These are phyloP conservation scores for Lasiommata megera DNA, from an alignment of 2,888 invertebrate genomes.

Conservation along the genomic window DNA sequence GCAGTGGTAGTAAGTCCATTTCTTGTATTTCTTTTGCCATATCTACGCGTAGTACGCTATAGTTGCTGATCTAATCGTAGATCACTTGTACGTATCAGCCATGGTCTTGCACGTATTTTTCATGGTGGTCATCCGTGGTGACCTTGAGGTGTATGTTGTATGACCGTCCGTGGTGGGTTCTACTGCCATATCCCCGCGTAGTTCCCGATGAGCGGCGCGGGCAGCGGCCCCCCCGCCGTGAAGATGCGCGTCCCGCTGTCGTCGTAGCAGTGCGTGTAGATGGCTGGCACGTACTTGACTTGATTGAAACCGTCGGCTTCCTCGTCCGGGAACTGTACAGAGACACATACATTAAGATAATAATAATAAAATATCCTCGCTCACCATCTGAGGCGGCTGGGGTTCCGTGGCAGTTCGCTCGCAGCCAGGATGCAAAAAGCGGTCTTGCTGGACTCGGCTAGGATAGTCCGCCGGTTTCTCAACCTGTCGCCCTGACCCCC, in stretches of 20 bases:
- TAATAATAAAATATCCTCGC: too few relatives aligned
- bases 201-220: slow-evolving; percentile 94
- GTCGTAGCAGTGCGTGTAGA: slow-evolving; percentile 98
- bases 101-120: neutral
- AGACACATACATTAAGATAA: too few relatives aligned
- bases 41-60: neutral
- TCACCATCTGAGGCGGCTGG: too few relatives aligned
- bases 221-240: slow-evolving; percentile 96
- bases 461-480: too few relatives aligned
- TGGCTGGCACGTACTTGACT: slow-evolving; percentile 94
- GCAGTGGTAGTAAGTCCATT: neutral
- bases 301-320: slow-evolving; percentile 91
- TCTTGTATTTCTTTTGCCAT: neutral
- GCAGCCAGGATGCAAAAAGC: too few relatives aligned
- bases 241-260: slow-evolving; percentile 94
- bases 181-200: slow-evolving; percentile 97
- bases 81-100: too few relatives aligned
- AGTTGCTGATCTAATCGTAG: neutral
- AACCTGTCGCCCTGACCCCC: too few relatives aligned
- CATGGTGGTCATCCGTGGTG: neutral
- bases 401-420: too few relatives aligned
- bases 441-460: too few relatives aligned
- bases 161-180: too few relatives aligned
- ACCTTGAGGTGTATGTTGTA: neutral
- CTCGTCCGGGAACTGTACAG: slow-evolving; percentile 89